phyloP scores from a whole-genome alignment of 2,113 vertebrate species.

The Pristiophorus japonicus region DNA sequence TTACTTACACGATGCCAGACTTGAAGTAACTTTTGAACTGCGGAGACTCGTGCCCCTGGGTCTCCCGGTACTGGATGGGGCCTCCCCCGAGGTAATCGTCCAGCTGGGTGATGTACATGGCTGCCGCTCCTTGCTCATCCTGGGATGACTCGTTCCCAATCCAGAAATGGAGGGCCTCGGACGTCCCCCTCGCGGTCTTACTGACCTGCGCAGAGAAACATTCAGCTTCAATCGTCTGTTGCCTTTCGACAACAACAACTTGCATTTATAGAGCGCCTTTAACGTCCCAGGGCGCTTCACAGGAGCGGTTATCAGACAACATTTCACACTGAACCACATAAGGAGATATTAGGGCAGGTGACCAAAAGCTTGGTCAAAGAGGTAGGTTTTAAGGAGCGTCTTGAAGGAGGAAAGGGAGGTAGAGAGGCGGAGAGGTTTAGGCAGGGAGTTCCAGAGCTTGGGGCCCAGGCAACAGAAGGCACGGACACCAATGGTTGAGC shows the following conservation, averaged over 20 bases:
- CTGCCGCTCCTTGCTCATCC: conserved; percentile 77
- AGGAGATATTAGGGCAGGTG: too few species aligned
- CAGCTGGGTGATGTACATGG: conserved; percentile 73
- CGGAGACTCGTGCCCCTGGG: conserved; percentile 71
- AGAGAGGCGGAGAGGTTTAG: too few species aligned
- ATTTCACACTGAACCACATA: too few species aligned
- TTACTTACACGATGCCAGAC: conserved; percentile 76
- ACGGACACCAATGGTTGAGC: too few species aligned
- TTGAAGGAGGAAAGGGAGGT: too few species aligned
- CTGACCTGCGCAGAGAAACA: background rate
- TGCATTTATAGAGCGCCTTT: background rate
- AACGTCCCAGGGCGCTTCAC: too few species aligned
- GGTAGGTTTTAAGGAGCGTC: too few species aligned
- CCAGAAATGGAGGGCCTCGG: conserved; percentile 65
- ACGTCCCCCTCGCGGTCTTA: background rate
- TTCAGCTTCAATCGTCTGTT: background rate
- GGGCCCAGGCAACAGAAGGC: too few species aligned
- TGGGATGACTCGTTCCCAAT: conserved; percentile 68
- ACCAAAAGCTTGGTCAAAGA: too few species aligned
- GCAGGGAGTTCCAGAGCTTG: too few species aligned
- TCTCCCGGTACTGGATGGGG: conserved; percentile 75
- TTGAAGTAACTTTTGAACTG: conserved; percentile 78
- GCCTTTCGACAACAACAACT: background rate
- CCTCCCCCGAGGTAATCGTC: conserved; percentile 71
- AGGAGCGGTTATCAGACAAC: too few species aligned